These are phyloP conservation scores for Mormyrus iriodes DNA, from an alignment of 2,113 vertebrate species.

Conservation along the genomic window DNA sequence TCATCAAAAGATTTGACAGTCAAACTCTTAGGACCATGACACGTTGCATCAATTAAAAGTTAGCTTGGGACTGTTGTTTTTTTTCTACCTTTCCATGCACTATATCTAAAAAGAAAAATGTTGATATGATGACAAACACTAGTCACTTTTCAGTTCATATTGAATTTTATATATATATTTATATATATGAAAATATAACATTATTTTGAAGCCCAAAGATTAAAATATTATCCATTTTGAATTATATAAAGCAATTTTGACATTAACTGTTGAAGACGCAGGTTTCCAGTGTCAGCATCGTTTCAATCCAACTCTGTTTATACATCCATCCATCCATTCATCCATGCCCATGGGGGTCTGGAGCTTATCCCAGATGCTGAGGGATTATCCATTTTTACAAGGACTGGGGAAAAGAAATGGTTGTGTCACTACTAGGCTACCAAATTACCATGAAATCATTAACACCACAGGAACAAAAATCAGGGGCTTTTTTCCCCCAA, in stretches of 20 bases:
- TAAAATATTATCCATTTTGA: background rate
- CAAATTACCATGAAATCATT: background rate
- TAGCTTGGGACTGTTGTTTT: conserved; percentile 23
- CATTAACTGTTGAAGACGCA: background rate
- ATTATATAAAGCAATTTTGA: background rate
- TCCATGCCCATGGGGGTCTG: background rate
- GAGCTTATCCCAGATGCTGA: background rate
- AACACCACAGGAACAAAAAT: background rate
- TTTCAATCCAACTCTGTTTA: background rate
- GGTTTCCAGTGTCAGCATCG: background rate
- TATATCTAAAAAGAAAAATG: background rate
- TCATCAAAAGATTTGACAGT: conserved; percentile 56
- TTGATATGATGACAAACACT: background rate
- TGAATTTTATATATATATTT: no score
- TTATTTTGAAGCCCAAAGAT: background rate
- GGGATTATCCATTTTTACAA: background rate
- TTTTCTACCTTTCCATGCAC: background rate
- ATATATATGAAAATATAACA: no score
- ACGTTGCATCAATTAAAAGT: conserved; percentile 51
- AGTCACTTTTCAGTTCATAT: background rate
- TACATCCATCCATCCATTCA: background rate
- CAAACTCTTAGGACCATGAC: conserved; percentile 53
- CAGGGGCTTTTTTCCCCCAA: background rate
- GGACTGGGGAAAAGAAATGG: background rate
- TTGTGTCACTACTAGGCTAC: background rate